A percentile compares a stretch with the other conserved stretches of the same genome.
Evolutionary conservation across 2,113 vertebrate species (phyloP).

Genomic region (Dasyornis broadbenti): DNA sequence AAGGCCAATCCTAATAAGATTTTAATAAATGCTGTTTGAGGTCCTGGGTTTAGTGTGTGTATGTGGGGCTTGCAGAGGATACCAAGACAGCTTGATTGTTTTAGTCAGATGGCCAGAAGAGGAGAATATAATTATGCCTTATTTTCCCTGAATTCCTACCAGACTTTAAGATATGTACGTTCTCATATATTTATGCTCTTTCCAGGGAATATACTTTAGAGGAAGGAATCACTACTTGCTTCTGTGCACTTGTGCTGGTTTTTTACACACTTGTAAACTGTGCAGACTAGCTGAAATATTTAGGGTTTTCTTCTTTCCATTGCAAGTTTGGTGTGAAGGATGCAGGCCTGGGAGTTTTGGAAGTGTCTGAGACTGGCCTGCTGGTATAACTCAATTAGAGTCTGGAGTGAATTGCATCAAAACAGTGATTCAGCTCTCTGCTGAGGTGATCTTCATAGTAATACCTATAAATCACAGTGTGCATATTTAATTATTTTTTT

Average conservation of each 20-base stretch:
- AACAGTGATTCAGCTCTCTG: not conserved
- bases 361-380: not conserved
- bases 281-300: not conserved
- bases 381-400: not conserved
- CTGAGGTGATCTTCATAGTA: not conserved
- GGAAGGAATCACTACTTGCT: not conserved
- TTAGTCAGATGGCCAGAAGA: not conserved
- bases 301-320: not conserved
- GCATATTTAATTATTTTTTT: not conserved
- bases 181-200: not conserved
- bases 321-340: not conserved
- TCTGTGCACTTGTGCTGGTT: not conserved
- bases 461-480: not conserved
- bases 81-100: not conserved
- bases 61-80: not conserved
- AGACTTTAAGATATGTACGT: not conserved
- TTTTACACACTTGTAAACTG: not conserved
- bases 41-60: not conserved
- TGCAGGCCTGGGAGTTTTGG: not conserved
- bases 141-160: not conserved
- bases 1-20: not conserved
- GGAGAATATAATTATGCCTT: not conserved
- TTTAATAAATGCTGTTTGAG: not conserved
- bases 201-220: not conserved
- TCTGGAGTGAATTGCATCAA: not conserved